A percentile compares a stretch with the other conserved stretches of the same genome.
Evolutionary conservation across 2,113 vertebrate species (phyloP).

Genomic region (Falcunculus frontatus): DNA sequence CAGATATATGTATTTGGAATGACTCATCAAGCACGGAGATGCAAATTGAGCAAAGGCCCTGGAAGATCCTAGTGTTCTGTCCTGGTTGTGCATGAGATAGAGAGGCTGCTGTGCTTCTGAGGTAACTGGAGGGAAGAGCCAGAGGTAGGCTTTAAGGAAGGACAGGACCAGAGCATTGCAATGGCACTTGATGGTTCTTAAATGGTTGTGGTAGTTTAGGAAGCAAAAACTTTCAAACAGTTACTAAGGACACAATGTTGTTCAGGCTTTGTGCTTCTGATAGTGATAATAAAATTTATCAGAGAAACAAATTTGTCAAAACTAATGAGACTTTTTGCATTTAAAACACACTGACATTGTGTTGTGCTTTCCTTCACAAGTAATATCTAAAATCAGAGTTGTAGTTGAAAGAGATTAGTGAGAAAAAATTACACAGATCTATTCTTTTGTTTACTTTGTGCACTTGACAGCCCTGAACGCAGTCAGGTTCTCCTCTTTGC

Average conservation of each 20-base stretch:
- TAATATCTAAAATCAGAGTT: background rate
- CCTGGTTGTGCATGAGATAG: background rate
- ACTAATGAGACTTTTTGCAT: background rate
- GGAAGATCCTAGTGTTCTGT: background rate
- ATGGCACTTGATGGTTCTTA: background rate
- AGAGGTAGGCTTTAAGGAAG: background rate
- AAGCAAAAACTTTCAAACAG: background rate
- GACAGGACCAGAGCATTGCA: background rate
- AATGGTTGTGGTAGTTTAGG: background rate
- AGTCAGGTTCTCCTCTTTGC: background rate
- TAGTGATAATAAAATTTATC: background rate
- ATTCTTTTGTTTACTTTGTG: conserved; percentile 32
- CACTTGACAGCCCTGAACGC: conserved; percentile 31
- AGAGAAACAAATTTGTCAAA: background rate
- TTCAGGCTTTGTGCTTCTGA: background rate
- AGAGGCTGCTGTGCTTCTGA: background rate
- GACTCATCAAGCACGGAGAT: background rate
- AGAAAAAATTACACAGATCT: conserved; percentile 36
- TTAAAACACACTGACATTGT: background rate
- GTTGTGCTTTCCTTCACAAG: background rate
- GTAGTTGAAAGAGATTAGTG: background rate
- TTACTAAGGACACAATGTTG: background rate
- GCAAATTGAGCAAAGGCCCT: background rate
- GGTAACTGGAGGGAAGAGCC: background rate
- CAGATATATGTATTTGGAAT: background rate